These are phyloP conservation scores for Nematostella vectensis DNA, from an alignment of 92 coral and sea anemone species.

Conservation along the genomic window DNA sequence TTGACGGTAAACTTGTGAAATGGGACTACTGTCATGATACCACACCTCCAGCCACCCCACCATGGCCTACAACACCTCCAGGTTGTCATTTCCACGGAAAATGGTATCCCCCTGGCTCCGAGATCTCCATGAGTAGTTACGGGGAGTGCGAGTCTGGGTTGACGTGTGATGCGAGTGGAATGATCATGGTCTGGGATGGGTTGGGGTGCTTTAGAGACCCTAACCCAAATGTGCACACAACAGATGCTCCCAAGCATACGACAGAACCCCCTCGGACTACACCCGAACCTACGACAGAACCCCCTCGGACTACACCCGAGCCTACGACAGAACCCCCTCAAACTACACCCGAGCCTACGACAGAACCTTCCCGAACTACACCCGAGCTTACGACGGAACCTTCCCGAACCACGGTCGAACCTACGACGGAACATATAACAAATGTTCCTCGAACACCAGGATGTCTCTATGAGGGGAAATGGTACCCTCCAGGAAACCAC, in stretches of 20 bases:
- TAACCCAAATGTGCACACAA: no score
- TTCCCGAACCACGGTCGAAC: neutral
- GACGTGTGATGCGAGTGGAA: conserved; percentile 10
- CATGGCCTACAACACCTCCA: neutral
- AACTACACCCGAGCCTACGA: no score
- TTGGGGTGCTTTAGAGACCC: no score
- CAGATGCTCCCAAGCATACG: no score
- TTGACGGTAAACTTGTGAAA: neutral
- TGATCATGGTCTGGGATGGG: conserved; percentile 22
- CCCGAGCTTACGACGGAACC: no score
- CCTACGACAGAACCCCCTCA: no score
- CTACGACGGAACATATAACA: neutral
- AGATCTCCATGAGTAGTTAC: conserved; percentile 6
- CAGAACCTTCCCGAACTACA: no score
- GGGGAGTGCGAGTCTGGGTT: conserved; percentile 43
- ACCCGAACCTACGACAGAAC: no score
- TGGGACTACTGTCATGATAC: neutral
- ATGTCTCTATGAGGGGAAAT: conserved; percentile 24
- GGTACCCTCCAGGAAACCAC: conserved; percentile 29
- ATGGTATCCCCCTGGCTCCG: conserved; percentile 21
- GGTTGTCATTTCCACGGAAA: conserved; percentile 32
- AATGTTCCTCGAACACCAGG: neutral
- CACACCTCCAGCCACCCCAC: neutral
- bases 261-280: no score
- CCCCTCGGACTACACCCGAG: no score